Evolutionary conservation across 1,140 invertebrate genomes (phyloP).

Genomic region (Drosophila lowei): DNA sequence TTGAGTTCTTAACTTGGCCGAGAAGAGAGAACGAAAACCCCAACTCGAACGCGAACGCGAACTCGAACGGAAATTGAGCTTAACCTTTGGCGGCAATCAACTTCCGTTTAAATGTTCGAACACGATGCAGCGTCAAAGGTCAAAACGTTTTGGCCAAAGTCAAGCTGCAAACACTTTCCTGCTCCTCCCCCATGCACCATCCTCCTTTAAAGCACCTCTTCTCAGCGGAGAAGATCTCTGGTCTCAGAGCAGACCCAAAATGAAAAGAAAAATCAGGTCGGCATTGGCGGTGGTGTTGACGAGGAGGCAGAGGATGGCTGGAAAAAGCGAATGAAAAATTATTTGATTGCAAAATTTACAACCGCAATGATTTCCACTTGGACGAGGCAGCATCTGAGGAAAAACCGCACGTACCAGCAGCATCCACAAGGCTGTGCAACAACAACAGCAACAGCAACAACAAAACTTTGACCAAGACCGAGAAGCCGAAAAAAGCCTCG

Average conservation of each 20-base stretch:
- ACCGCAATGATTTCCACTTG: slow-evolving; percentile 70
- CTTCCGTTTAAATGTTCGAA: slow-evolving; percentile 80
- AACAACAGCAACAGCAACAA: slow-evolving; percentile 25
- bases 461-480: slow-evolving; percentile 76
- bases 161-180: slow-evolving; percentile 66
- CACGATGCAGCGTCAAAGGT: slow-evolving; percentile 73
- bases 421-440: slow-evolving; percentile 24
- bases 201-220: too few relatives aligned
- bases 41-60: slow-evolving; percentile 45
- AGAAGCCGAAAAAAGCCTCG: slow-evolving; percentile 74
- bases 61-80: slow-evolving; percentile 75
- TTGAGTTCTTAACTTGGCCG: slow-evolving; percentile 65
- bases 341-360: slow-evolving; percentile 78
- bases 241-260: slow-evolving; percentile 38
- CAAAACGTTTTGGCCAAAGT: slow-evolving; percentile 71
- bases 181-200: slow-evolving; percentile 13
- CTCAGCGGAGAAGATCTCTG: too few relatives aligned
- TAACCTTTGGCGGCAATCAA: slow-evolving; percentile 79
- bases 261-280: slow-evolving; percentile 79
- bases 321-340: slow-evolving; percentile 79
- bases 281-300: slow-evolving; percentile 33
- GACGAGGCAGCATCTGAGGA: slow-evolving; percentile 18
- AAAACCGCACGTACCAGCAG: slow-evolving; percentile 66
- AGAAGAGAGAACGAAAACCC: slow-evolving; percentile 12
- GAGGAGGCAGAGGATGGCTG: slow-evolving; percentile 29